These are phyloP conservation scores for Sternotherus odoratus DNA, from an alignment of 2,797 vertebrate species.

Conservation along the genomic window DNA sequence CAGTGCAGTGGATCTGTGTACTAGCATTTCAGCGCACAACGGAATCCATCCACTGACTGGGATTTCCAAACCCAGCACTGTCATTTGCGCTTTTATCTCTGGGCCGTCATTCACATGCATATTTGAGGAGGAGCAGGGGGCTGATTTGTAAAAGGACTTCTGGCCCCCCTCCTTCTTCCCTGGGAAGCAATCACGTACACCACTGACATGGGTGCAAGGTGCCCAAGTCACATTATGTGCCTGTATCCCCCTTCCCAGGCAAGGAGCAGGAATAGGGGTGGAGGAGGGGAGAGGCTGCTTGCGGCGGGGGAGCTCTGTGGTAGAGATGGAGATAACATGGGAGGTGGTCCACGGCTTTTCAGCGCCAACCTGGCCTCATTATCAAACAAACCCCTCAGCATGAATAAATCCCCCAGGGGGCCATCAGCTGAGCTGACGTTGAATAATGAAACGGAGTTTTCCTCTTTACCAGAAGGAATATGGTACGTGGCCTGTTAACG, in stretches of 20 bases:
- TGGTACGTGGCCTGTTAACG: not conserved
- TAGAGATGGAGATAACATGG: not conserved
- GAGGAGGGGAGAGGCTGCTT: not conserved
- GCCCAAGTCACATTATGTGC: not conserved
- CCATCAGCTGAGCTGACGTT: not conserved
- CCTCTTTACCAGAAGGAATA: not conserved
- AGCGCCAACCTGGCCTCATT: not conserved
- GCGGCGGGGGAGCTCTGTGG: not conserved
- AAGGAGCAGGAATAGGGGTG: not conserved
- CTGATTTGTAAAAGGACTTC: not conserved
- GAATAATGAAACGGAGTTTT: not conserved
- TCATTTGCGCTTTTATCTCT: not conserved
- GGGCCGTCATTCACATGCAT: not conserved
- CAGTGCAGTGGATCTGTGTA: not conserved
- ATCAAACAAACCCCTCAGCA: not conserved
- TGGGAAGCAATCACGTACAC: not conserved
- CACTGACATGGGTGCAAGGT: not conserved
- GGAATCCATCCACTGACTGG: not conserved
- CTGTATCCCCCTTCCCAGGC: not conserved
- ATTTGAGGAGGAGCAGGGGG: not conserved
- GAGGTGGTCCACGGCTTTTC: not conserved
- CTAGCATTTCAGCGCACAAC: too few relatives aligned
- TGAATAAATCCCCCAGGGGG: not conserved
- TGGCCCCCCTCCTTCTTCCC: not conserved
- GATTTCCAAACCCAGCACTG: not conserved